Evolutionary conservation across 2,888 invertebrate genomes (phyloP).

Genomic region (Polia nebulosa): DNA sequence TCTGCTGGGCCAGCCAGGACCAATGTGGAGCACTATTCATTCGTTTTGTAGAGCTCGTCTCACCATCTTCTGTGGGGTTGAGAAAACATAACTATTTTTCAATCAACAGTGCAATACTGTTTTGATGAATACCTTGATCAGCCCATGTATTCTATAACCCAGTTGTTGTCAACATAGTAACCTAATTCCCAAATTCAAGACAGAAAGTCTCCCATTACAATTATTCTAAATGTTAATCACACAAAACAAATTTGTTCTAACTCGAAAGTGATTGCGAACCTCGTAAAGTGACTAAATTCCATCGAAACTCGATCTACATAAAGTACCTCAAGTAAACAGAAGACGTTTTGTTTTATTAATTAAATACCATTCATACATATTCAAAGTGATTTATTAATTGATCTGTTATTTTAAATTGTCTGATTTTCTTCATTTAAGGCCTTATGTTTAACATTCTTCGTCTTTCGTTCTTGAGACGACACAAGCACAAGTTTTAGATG

Average conservation of each 20-base stretch:
- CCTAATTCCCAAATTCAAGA: background rate
- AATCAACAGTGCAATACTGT: background rate
- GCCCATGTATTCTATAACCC: background rate
- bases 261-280: slow-evolving; percentile 49
- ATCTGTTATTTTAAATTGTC: background rate
- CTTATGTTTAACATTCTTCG: too few relatives aligned
- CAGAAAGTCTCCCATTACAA: slow-evolving; percentile 1
- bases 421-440: background rate
- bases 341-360: slow-evolving; percentile 54
- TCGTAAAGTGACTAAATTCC: slow-evolving; percentile 40
- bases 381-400: slow-evolving; percentile 54
- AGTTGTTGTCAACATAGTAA: background rate
- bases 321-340: slow-evolving; percentile 47
- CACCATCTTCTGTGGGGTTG: too few relatives aligned
- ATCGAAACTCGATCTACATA: slow-evolving; percentile 52
- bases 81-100: too few relatives aligned
- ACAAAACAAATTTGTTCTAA: slow-evolving; percentile 48
- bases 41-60: too few relatives aligned
- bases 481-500: too few relatives aligned
- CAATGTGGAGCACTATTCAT: too few relatives aligned
- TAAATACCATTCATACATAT: slow-evolving; percentile 56
- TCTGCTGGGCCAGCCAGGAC: too few relatives aligned
- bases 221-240: slow-evolving; percentile 39
- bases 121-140: background rate
- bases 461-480: background rate